phyloP scores from a whole-genome alignment of 2,888 invertebrate genomes.

The Thera obeliscata region DNA sequence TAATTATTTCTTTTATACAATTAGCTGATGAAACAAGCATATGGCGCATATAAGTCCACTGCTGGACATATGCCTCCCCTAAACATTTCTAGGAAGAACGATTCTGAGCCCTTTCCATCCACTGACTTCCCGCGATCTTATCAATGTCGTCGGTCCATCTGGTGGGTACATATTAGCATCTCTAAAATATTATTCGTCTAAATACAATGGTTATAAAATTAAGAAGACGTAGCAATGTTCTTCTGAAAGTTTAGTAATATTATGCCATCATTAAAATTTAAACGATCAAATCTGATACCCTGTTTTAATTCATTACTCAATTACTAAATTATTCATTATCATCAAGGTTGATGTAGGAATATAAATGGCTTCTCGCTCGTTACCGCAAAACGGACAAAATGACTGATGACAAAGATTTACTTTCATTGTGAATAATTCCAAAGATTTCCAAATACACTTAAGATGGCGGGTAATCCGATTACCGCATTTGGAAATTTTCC shows the following conservation, averaged over 20 bases:
- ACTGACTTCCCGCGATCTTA: too few relatives aligned
- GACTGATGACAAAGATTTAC: conserved; percentile 57
- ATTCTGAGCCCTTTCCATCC: too few relatives aligned
- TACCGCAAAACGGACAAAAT: conserved; percentile 50
- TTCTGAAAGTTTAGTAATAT: conserved; percentile 1
- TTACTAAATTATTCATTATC: conserved; percentile 31
- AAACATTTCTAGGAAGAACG: too few relatives aligned
- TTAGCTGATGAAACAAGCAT: too few relatives aligned
- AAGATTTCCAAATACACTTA: conserved; percentile 60
- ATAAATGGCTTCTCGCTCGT: conserved; percentile 40
- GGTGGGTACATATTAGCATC: not conserved
- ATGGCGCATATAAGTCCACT: too few relatives aligned
- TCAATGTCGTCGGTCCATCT: too few relatives aligned
- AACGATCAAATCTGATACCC: conserved; percentile 10
- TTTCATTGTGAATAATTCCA: conserved; percentile 58
- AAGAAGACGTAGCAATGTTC: not conserved
- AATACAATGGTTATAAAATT: not conserved
- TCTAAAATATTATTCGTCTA: not conserved
- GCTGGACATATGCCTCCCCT: too few relatives aligned
- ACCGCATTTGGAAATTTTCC: conserved; percentile 61
- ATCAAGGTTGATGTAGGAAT: conserved; percentile 29
- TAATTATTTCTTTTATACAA: too few relatives aligned
- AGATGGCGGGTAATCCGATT: conserved; percentile 66
- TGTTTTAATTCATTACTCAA: conserved; percentile 15
- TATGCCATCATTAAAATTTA: conserved; percentile 13